Evolutionary conservation across 2,797 vertebrate species (phyloP).

Genomic region (Spea hammondii): DNA sequence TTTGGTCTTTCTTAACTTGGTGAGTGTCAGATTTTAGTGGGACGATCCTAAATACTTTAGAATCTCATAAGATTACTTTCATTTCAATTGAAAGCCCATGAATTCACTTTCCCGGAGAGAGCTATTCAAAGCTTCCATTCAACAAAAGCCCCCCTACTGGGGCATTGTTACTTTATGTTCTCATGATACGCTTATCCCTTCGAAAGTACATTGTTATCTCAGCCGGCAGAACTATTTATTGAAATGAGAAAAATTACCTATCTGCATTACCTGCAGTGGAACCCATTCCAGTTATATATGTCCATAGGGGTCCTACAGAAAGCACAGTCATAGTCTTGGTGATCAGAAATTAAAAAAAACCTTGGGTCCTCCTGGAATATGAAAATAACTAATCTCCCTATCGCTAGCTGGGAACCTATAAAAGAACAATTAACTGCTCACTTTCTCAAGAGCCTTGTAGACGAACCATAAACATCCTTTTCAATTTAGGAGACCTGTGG

Average conservation of each 20-base stretch:
- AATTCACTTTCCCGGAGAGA: no score
- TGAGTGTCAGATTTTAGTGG: no score
- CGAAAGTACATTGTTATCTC: neutral
- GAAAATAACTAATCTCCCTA: slow-evolving; percentile 3
- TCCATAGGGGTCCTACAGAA: neutral
- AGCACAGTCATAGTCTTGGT: neutral
- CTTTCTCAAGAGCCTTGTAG: slow-evolving; percentile 1
- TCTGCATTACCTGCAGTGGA: neutral
- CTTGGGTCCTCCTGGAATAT: neutral
- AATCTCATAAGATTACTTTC: no score
- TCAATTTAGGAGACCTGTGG: slow-evolving; percentile 1
- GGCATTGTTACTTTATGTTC: neutral
- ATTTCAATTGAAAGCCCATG: no score
- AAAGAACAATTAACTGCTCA: slow-evolving; percentile 31
- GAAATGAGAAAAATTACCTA: slow-evolving; percentile 2
- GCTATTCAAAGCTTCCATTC: no score
- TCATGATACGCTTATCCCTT: neutral
- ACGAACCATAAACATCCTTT: neutral
- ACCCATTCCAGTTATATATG: neutral
- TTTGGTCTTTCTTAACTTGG: no score
- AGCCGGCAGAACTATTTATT: neutral
- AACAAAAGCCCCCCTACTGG: neutral
- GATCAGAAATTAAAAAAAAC: neutral
- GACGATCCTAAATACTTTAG: no score
- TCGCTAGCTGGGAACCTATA: neutral